These are phyloP conservation scores for Emesis furor DNA, from an alignment of 2,888 invertebrate species.

Conservation along the genomic window DNA sequence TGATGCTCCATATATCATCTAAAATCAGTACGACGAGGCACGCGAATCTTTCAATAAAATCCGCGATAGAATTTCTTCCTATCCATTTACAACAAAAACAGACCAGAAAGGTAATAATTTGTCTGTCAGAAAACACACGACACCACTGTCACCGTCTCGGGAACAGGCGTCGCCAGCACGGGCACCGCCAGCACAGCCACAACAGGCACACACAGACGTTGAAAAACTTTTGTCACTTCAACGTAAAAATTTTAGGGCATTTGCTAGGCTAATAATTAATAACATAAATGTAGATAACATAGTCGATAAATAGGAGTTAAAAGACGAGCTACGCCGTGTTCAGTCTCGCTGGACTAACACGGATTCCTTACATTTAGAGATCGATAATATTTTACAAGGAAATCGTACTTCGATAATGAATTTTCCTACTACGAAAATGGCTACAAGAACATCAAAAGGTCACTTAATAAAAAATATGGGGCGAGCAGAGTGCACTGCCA, in stretches of 20 bases:
- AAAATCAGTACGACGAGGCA: conserved; percentile 24
- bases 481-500: too few species aligned
- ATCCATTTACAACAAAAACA: conserved; percentile 14
- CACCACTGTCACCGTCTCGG: too few species aligned
- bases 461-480: not conserved
- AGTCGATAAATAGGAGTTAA: conserved; percentile 19
- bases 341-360: conserved; percentile 26
- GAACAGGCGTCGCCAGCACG: too few species aligned
- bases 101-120: conserved; percentile 8
- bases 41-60: not conserved
- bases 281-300: too few species aligned
- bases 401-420: not conserved
- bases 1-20: not conserved
- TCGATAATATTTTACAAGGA: conserved; percentile 29
- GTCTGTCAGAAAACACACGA: not conserved
- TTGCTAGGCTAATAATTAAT: too few species aligned
- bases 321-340: conserved; percentile 10
- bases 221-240: too few species aligned
- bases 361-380: conserved; percentile 39
- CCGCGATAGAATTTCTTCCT: not conserved
- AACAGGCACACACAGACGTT: too few species aligned
- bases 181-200: conserved; percentile 11
- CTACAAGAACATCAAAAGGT: not conserved
- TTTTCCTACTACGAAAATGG: too few species aligned
- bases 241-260: too few species aligned